phyloP scores from a whole-genome alignment of 2,113 vertebrate species.

The Callorhinus ursinus region DNA sequence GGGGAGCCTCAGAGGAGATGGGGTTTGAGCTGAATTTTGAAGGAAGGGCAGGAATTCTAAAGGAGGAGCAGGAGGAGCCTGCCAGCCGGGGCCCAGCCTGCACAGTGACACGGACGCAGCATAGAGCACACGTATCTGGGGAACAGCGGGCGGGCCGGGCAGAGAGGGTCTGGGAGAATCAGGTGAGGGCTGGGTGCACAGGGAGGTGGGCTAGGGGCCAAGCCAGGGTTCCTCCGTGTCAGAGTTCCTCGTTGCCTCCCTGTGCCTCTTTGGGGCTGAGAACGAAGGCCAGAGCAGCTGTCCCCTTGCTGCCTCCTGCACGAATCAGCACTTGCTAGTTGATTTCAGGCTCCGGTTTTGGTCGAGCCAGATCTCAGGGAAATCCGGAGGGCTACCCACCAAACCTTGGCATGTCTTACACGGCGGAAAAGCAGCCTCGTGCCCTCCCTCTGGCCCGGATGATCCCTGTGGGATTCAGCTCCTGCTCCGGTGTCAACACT shows the following conservation, averaged over 20 bases:
- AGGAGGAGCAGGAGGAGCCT: background rate
- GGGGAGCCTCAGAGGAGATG: background rate
- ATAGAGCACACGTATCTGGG: background rate
- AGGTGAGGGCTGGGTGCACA: background rate
- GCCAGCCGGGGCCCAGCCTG: background rate
- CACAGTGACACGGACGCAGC: rapidly evolving
- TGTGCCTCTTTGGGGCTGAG: background rate
- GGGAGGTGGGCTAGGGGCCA: background rate
- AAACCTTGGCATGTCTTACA: background rate
- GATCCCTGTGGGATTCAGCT: background rate
- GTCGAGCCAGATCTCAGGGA: background rate
- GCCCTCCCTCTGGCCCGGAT: background rate
- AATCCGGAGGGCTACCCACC: background rate
- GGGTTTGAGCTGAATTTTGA: background rate
- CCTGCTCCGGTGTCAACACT: background rate
- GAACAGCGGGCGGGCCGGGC: background rate
- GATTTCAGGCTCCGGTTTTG: background rate
- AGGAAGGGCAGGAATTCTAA: background rate
- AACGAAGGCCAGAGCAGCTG: background rate
- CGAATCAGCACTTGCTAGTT: background rate
- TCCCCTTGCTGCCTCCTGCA: background rate
- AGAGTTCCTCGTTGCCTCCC: background rate
- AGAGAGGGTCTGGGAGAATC: background rate
- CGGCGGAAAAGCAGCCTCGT: background rate
- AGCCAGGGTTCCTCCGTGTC: background rate